A percentile compares a stretch with the other conserved stretches of the same genome.
phyloP scores from a whole-genome alignment of 2,797 vertebrate genomes.

The Myotis myotis region DNA sequence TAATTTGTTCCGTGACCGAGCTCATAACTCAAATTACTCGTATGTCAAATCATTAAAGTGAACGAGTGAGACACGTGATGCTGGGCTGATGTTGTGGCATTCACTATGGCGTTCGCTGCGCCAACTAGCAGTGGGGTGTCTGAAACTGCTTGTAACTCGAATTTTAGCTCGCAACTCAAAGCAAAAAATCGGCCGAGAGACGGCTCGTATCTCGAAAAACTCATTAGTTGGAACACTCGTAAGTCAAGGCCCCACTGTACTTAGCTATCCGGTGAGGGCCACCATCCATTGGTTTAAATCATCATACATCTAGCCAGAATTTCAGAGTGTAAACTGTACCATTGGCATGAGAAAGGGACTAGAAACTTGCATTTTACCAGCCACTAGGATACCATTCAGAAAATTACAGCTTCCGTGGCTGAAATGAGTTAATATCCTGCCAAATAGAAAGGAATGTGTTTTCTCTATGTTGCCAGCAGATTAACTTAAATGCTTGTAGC shows the following conservation, averaged over 20 bases:
- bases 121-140: too few species aligned
- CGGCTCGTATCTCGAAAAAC: too few species aligned
- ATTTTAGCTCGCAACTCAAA: too few species aligned
- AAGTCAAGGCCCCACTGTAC: background rate
- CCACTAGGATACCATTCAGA: slow-evolving; percentile 60
- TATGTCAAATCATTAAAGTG: too few species aligned
- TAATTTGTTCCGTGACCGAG: too few species aligned
- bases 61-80: too few species aligned
- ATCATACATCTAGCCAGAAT: slow-evolving; percentile 57
- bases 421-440: slow-evolving; percentile 67
- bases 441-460: slow-evolving; percentile 68
- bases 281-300: slow-evolving; percentile 49
- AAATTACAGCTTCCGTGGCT: slow-evolving; percentile 61
- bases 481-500: slow-evolving; percentile 69
- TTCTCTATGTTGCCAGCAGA: slow-evolving; percentile 60
- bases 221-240: too few species aligned
- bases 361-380: slow-evolving; percentile 56
- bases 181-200: too few species aligned
- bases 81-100: too few species aligned
- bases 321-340: slow-evolving; percentile 50
- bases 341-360: slow-evolving; percentile 48
- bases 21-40: too few species aligned
- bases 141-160: too few species aligned
- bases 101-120: too few species aligned
- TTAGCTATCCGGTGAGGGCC: background rate